A percentile compares a stretch with the other conserved stretches of the same genome.
Evolutionary conservation across 1,140 invertebrate species (phyloP).

Genomic region (Octopus bimaculoides): DNA sequence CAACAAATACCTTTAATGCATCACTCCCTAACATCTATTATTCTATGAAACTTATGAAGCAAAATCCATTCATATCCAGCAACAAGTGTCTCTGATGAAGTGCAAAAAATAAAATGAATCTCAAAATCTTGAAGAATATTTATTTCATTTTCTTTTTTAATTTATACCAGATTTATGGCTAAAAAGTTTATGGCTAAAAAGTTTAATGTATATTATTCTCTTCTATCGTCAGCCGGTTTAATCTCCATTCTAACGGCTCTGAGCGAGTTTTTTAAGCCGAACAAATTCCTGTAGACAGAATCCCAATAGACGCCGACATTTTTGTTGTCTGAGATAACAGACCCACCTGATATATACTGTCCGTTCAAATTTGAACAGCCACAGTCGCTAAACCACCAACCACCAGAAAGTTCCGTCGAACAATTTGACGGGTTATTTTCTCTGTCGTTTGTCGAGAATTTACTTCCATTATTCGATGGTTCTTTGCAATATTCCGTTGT

Average conservation of each 20-base stretch:
- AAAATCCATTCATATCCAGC: too few relatives aligned
- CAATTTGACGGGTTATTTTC: constrained; percentile 4
- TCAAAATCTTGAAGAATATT: too few relatives aligned
- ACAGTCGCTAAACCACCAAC: constrained; percentile 10
- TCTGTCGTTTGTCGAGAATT: background rate
- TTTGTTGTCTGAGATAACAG: background rate
- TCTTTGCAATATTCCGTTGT: background rate
- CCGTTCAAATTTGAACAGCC: constrained; percentile 6
- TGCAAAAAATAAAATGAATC: too few relatives aligned
- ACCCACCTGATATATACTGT: background rate
- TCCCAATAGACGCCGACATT: constrained; percentile 11
- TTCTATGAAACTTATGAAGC: too few relatives aligned
- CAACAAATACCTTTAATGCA: too few relatives aligned
- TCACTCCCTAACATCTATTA: too few relatives aligned
- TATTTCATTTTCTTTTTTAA: too few relatives aligned
- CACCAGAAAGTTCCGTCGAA: constrained; percentile 1
- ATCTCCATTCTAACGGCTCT: background rate
- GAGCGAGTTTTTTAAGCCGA: constrained; percentile 1
- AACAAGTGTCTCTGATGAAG: too few relatives aligned
- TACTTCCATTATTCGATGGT: background rate
- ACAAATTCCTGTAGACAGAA: background rate
- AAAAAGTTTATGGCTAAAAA: too few relatives aligned
- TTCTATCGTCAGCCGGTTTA: background rate
- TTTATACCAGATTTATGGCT: too few relatives aligned
- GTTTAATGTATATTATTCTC: background rate